These are phyloP conservation scores for Xyliphius kryptos DNA, from an alignment of 2,113 vertebrate genomes.

Conservation along the genomic window DNA sequence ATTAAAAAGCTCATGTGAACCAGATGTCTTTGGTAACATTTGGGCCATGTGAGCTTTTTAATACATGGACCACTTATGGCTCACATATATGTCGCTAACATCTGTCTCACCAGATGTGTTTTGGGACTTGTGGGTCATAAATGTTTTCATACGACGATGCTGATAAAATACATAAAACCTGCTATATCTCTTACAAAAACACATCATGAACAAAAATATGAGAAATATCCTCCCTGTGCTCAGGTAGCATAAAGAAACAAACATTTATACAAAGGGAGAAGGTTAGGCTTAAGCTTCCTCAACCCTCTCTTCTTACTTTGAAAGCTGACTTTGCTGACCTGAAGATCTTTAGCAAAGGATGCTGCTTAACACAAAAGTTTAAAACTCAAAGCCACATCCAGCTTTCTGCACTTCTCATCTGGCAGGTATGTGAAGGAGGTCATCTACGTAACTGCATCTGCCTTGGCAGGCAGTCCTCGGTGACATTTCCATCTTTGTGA, in stretches of 20 bases:
- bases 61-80: too few relatives aligned
- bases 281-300: neutral
- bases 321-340: slow-evolving; percentile 2
- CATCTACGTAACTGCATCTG: slow-evolving; percentile 23
- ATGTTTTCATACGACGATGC: too few relatives aligned
- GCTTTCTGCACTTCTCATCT: slow-evolving; percentile 3
- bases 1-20: too few relatives aligned
- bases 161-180: too few relatives aligned
- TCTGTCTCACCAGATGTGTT: too few relatives aligned
- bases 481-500: slow-evolving; percentile 35
- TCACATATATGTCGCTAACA: too few relatives aligned
- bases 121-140: too few relatives aligned
- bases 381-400: slow-evolving; percentile 3
- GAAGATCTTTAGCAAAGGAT: neutral
- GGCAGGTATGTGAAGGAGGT: slow-evolving; percentile 15
- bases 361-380: neutral
- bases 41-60: too few relatives aligned
- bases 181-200: neutral
- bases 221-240: too few relatives aligned
- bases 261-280: neutral
- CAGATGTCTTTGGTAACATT: too few relatives aligned
- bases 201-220: neutral
- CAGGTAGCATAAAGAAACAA: neutral
- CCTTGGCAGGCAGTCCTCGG: slow-evolving; percentile 10
- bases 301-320: neutral